phyloP scores from a whole-genome alignment of 2,113 vertebrate genomes.

The Stegostoma tigrinum region DNA sequence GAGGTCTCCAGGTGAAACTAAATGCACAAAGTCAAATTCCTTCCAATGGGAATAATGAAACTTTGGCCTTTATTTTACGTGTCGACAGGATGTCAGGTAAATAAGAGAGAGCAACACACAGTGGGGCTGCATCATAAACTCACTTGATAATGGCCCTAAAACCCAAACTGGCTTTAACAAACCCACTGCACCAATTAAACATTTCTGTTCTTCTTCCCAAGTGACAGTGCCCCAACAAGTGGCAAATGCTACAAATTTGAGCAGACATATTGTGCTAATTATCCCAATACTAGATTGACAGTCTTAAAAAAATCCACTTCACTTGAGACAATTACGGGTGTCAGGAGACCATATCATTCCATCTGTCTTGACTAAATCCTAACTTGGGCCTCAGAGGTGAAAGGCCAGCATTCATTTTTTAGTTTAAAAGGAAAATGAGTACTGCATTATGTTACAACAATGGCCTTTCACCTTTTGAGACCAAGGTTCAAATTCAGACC shows the following conservation, averaged over 20 bases:
- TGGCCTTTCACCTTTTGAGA: background rate
- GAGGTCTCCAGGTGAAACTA: background rate
- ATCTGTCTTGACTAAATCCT: slow-evolving; percentile 21
- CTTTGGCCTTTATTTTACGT: background rate
- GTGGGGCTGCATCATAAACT: background rate
- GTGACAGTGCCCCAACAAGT: background rate
- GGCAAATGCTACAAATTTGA: background rate
- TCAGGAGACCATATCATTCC: background rate
- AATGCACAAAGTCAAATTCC: background rate
- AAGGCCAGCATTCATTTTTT: background rate
- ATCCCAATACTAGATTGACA: background rate
- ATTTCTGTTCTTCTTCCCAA: slow-evolving; percentile 3
- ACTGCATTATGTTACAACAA: slow-evolving; percentile 19
- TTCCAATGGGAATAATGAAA: background rate
- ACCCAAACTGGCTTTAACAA: background rate
- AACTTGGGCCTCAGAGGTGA: background rate
- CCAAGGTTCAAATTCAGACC: slow-evolving; percentile 18
- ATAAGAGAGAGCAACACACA: background rate
- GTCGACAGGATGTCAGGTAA: background rate
- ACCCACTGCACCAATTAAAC: background rate
- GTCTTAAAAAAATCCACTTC: background rate
- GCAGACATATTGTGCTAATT: background rate
- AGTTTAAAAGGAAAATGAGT: slow-evolving; percentile 37
- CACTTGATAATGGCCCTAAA: background rate
- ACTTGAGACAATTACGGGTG: background rate